These are phyloP conservation scores for Catharus bicknelli DNA, from an alignment of 2,113 vertebrate species.

Conservation along the genomic window DNA sequence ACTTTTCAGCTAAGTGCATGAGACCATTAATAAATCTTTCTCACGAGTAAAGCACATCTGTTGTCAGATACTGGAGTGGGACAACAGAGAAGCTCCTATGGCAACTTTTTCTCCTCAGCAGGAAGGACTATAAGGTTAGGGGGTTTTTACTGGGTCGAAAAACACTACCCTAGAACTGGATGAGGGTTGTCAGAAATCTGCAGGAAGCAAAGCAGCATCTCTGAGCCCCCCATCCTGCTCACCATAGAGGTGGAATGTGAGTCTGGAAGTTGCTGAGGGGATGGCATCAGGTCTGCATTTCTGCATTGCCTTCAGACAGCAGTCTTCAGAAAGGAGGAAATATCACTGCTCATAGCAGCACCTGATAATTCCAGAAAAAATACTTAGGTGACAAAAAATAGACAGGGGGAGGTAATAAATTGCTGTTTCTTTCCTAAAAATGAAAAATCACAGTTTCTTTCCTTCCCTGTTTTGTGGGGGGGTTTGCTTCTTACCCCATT, in stretches of 20 bases:
- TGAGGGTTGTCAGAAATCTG: rapidly evolving
- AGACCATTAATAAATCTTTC: neutral
- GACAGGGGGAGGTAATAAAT: neutral
- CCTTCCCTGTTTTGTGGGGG: neutral
- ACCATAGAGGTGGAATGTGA: neutral
- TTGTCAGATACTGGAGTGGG: neutral
- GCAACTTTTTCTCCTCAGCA: neutral
- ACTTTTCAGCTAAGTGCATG: neutral
- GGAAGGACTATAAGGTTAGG: neutral
- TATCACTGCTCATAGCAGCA: neutral
- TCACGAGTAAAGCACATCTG: neutral
- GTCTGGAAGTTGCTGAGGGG: neutral
- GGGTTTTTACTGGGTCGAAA: neutral
- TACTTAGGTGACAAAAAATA: neutral
- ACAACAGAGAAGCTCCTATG: neutral
- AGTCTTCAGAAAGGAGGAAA: neutral
- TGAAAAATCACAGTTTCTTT: neutral
- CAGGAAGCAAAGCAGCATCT: neutral
- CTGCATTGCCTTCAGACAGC: neutral
- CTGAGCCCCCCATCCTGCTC: neutral
- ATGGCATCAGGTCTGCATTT: neutral
- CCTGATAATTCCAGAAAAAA: neutral
- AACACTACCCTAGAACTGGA: neutral
- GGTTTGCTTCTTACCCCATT: neutral
- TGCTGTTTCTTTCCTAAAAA: neutral